phyloP scores from a whole-genome alignment of 2,797 vertebrate species.

The Nothura maculosa region DNA sequence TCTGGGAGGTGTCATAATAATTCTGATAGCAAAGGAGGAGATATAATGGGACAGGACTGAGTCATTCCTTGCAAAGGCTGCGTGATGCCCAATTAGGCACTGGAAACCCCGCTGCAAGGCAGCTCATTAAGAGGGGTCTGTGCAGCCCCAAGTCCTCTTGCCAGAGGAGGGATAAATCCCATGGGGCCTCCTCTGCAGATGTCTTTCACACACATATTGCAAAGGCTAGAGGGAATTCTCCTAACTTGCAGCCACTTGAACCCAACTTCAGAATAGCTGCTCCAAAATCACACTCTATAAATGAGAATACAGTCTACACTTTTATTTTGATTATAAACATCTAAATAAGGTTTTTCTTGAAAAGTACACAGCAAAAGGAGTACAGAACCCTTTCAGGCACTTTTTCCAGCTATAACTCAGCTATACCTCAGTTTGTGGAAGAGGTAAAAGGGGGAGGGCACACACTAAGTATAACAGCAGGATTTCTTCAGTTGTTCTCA shows the following conservation, averaged over 20 bases:
- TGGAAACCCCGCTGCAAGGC: background rate
- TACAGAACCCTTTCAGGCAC: background rate
- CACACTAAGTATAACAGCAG: background rate
- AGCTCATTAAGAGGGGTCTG: background rate
- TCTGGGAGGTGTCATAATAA: slow-evolving; percentile 18
- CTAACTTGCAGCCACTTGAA: accelerated
- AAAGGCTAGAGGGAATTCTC: background rate
- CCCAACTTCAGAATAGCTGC: background rate
- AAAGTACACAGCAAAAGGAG: accelerated
- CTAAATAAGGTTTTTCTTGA: accelerated
- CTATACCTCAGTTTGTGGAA: background rate
- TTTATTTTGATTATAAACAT: background rate
- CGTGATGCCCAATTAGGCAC: background rate
- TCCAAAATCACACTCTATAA: background rate
- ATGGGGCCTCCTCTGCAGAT: background rate
- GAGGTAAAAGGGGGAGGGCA: background rate
- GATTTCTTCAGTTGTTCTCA: background rate
- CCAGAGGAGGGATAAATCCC: background rate
- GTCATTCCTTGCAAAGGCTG: slow-evolving; percentile 5
- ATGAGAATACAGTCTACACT: background rate
- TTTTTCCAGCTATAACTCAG: background rate
- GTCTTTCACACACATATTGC: background rate
- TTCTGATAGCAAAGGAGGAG: background rate
- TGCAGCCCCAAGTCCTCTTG: background rate
- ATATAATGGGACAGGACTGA: slow-evolving; percentile 19